Conservation (phyloP, 1,140 invertebrate species). For the Aphidius gifuensis region DNA sequence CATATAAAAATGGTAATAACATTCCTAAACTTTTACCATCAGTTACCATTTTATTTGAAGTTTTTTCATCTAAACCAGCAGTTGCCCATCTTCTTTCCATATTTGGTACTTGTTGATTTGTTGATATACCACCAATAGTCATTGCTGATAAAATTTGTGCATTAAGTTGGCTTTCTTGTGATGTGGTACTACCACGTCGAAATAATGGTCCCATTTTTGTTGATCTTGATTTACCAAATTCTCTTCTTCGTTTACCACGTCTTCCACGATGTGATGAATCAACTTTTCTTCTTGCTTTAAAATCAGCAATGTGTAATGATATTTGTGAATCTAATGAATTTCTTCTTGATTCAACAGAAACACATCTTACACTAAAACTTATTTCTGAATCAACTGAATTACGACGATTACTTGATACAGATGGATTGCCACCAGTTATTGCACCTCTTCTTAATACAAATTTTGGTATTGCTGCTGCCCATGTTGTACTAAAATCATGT, state of each 20-base stretch:
- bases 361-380: conserved; percentile 72
- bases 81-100: conserved; percentile 59
- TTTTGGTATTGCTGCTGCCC: conserved; percentile 83
- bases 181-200: conserved; percentile 71
- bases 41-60: conserved; percentile 55
- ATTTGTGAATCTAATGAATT: conserved; percentile 83
- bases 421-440: conserved; percentile 60
- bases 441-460: conserved; percentile 80
- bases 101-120: conserved; percentile 49
- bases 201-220: conserved; percentile 50
- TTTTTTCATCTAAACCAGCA: conserved; percentile 43
- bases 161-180: conserved; percentile 71
- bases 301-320: conserved; percentile 71
- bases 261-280: conserved; percentile 41
- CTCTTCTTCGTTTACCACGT: conserved; percentile 36
- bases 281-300: conserved; percentile 67
- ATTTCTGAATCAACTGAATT: conserved; percentile 75
- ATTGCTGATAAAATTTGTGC: conserved; percentile 57
- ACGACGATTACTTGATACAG: conserved; percentile 61
- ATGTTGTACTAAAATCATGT: conserved; percentile 75
- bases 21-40: conserved; percentile 57
- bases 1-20: conserved; percentile 56
- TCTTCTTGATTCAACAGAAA: conserved; percentile 76
- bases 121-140: conserved; percentile 47
- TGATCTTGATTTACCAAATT: conserved; percentile 45